Conservation (phyloP, 2,797 vertebrate species). For the Cuculus canorus region DNA sequence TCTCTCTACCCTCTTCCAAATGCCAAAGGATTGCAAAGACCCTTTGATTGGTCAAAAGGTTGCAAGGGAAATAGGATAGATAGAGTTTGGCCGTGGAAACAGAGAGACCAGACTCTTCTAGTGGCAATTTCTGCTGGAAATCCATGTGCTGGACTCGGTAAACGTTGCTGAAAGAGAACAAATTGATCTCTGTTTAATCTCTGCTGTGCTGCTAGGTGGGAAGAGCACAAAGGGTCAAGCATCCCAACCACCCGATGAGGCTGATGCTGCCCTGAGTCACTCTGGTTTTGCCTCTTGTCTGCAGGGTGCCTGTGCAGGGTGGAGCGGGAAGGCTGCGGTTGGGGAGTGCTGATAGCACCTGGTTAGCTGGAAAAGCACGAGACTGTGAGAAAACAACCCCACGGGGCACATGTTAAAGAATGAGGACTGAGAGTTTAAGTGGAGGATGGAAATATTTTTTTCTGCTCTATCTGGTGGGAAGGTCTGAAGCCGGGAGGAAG, state of each 20-base stretch:
- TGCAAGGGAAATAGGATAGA: neutral
- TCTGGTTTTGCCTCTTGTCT: rapidly evolving
- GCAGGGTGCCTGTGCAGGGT: neutral
- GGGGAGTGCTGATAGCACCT: rapidly evolving
- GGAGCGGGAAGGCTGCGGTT: rapidly evolving
- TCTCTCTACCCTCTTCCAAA: neutral
- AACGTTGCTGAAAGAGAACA: neutral
- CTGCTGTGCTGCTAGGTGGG: rapidly evolving
- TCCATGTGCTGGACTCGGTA: neutral
- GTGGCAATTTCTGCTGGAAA: neutral
- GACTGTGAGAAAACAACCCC: neutral
- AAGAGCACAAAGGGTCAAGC: rapidly evolving
- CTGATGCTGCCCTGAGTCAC: neutral
- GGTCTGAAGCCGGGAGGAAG: neutral
- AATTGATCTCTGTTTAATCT: neutral
- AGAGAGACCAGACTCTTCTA: neutral
- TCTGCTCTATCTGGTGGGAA: neutral
- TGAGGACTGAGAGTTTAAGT: neutral
- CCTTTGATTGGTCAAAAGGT: neutral
- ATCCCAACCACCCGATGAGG: rapidly evolving
- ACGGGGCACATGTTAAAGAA: neutral
- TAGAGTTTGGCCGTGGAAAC: neutral
- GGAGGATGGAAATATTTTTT: neutral
- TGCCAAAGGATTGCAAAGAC: neutral
- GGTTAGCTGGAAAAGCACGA: neutral